Evolutionary conservation across 2,113 vertebrate species (phyloP).

Genomic region (Indicator maculatus): DNA sequence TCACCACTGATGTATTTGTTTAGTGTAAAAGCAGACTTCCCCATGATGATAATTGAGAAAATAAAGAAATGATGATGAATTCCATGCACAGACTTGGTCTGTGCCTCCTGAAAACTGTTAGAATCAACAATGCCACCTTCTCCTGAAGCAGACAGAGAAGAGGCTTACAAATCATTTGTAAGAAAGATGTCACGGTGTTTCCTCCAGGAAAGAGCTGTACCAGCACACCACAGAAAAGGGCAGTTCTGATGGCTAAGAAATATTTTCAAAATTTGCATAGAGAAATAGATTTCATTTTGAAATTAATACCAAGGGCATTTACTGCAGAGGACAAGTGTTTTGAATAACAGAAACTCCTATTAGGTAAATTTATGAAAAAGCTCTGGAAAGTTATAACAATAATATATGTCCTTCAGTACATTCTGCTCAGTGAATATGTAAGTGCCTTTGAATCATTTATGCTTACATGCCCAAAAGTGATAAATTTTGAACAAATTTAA

Average conservation of each 20-base stretch:
- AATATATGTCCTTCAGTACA: slow-evolving; percentile 43
- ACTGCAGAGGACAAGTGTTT: neutral
- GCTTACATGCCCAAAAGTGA: slow-evolving; percentile 76
- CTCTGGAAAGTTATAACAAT: slow-evolving; percentile 73
- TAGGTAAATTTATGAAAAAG: slow-evolving; percentile 69
- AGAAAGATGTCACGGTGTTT: neutral
- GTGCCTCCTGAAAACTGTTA: neutral
- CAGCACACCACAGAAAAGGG: slow-evolving; percentile 9
- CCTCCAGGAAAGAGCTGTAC: neutral
- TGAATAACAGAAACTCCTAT: slow-evolving; percentile 68
- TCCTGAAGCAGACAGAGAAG: accelerated
- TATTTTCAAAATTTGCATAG: slow-evolving; percentile 8
- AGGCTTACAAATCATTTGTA: neutral
- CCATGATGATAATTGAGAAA: neutral
- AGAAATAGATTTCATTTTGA: slow-evolving; percentile 1
- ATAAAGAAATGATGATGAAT: neutral
- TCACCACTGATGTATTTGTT: neutral
- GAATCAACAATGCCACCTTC: neutral
- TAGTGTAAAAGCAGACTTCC: neutral
- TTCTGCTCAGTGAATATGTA: slow-evolving; percentile 62
- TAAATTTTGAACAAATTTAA: slow-evolving; percentile 82
- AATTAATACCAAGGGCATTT: slow-evolving; percentile 8
- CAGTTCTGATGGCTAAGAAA: neutral
- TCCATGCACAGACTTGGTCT: neutral
- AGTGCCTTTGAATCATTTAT: slow-evolving; percentile 81